These are phyloP conservation scores for Allobates femoralis DNA, from an alignment of 2,797 vertebrate species.

Conservation along the genomic window DNA sequence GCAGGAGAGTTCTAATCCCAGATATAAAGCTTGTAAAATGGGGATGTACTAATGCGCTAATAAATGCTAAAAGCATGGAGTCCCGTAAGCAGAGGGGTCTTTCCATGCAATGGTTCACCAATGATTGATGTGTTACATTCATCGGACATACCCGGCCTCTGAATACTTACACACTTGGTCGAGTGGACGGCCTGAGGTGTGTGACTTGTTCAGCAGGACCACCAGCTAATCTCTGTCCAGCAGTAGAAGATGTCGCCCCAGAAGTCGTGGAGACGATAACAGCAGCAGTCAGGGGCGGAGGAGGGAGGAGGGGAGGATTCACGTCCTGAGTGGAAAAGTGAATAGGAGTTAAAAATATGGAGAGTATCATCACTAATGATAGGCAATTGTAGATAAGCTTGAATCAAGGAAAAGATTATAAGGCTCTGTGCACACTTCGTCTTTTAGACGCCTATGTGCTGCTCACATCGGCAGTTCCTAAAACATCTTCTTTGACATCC, in stretches of 20 bases:
- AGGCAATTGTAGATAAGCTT: neutral
- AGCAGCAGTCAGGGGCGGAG: conserved; percentile 84
- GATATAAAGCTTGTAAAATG: neutral
- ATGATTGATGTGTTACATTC: neutral
- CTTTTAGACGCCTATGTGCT: too few relatives aligned
- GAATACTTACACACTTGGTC: conserved; percentile 93
- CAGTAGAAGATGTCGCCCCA: conserved; percentile 73
- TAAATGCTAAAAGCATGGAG: neutral
- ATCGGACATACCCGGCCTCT: neutral
- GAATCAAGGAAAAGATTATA: neutral
- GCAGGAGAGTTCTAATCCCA: neutral
- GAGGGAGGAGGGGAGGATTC: conserved; percentile 93
- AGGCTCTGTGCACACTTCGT: too few relatives aligned
- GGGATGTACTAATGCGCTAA: neutral
- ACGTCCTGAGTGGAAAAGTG: conserved; percentile 77
- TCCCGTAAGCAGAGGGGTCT: neutral
- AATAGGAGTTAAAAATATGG: neutral
- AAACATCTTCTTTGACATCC: too few relatives aligned
- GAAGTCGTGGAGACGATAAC: conserved; percentile 78
- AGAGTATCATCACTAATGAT: neutral
- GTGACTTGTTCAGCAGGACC: conserved; percentile 84
- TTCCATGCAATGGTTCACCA: neutral
- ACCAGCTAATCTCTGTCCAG: conserved; percentile 82
- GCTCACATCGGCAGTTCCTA: too few relatives aligned
- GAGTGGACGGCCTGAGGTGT: conserved; percentile 81